Conservation (phyloP, 2,888 invertebrate species). For the Panorpa germanica region DNA sequence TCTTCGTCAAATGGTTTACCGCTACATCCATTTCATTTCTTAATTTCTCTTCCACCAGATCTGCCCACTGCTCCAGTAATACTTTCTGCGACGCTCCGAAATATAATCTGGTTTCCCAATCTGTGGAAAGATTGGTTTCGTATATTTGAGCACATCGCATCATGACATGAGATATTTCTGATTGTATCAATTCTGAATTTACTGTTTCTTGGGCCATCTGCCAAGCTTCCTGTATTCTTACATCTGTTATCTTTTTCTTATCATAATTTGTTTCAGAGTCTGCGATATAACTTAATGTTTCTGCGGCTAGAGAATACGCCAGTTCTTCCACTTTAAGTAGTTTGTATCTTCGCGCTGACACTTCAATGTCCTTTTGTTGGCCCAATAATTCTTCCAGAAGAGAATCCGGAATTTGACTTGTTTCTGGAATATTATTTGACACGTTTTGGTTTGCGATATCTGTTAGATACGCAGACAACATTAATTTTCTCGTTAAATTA, state of each 20-base stretch:
- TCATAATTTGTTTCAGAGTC: constrained; percentile 27
- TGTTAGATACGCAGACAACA: constrained; percentile 23
- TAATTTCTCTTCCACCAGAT: constrained; percentile 50
- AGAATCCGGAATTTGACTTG: constrained; percentile 16
- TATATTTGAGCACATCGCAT: constrained; percentile 48
- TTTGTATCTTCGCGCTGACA: constrained; percentile 42
- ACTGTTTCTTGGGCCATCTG: constrained; percentile 55
- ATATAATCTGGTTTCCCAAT: constrained; percentile 28
- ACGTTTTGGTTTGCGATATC: constrained; percentile 31
- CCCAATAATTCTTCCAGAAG: constrained; percentile 23
- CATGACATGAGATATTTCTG: constrained; percentile 57
- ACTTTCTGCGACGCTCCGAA: constrained; percentile 42
- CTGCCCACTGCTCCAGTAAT: constrained; percentile 55
- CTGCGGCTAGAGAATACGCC: constrained; percentile 47
- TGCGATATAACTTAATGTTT: constrained; percentile 40
- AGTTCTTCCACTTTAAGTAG: constrained; percentile 46
- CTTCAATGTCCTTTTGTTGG: constrained; percentile 40
- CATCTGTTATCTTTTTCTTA: constrained; percentile 25
- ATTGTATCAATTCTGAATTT: constrained; percentile 54
- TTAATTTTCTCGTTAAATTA: constrained; percentile 53
- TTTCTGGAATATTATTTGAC: constrained; percentile 16
- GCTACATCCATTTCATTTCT: constrained; percentile 53
- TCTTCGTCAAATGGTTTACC: constrained; percentile 42
- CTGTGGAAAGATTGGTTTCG: constrained; percentile 35
- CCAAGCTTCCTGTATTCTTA: constrained; percentile 57